phyloP scores from a whole-genome alignment of 2,797 vertebrate species.

The Lacerta agilis region DNA sequence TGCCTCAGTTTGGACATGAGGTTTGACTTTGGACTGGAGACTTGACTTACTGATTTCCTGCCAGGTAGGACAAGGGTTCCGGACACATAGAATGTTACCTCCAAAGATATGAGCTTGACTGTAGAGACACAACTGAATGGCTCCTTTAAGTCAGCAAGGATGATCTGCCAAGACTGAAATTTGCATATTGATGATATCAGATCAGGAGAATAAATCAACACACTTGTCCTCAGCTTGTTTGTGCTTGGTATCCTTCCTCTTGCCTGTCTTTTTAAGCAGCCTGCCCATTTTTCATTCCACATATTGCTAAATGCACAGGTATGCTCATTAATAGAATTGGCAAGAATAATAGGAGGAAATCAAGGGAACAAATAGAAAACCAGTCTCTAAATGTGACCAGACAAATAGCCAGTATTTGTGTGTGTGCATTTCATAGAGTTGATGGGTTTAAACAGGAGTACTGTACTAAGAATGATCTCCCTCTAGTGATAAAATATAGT shows the following conservation, averaged over 20 bases:
- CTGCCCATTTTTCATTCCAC: not conserved
- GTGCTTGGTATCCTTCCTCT: not conserved
- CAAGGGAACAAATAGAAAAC: slow-evolving; percentile 6
- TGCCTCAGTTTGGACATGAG: too few relatives aligned
- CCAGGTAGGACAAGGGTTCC: not conserved
- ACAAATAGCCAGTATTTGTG: not conserved
- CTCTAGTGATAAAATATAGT: slow-evolving; percentile 53
- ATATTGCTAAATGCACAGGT: not conserved
- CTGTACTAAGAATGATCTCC: slow-evolving; percentile 53
- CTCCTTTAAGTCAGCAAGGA: not conserved
- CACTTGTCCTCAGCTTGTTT: not conserved
- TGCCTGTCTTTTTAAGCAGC: not conserved
- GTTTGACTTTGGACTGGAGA: too few relatives aligned
- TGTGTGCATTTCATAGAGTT: not conserved
- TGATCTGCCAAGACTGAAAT: not conserved
- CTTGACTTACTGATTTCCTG: too few relatives aligned
- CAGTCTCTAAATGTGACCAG: accelerated
- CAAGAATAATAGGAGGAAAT: not conserved
- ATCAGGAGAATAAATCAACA: not conserved
- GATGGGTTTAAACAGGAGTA: not conserved
- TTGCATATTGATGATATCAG: not conserved
- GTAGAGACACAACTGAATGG: not conserved
- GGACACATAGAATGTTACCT: not conserved
- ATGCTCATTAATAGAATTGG: not conserved
- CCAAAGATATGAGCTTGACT: not conserved